Conservation (phyloP, 2,888 invertebrate genomes). For the Camponotus fellah region DNA sequence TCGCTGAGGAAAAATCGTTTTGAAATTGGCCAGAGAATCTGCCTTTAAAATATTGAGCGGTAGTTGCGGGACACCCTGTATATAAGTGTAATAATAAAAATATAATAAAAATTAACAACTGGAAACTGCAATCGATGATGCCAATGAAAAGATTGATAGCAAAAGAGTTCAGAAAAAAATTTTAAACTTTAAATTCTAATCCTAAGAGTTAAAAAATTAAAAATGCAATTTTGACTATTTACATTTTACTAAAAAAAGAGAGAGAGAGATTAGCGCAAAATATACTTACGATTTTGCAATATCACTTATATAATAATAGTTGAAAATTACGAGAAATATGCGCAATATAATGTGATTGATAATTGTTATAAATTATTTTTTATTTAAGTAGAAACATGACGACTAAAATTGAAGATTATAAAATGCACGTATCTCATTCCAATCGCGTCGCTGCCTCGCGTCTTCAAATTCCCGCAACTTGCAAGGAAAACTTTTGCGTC, state of each 20-base stretch:
- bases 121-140: not conserved
- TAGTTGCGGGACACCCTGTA: too few species aligned
- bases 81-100: too few species aligned
- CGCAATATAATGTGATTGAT: not conserved
- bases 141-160: not conserved
- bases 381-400: not conserved
- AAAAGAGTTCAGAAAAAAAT: not conserved
- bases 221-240: not conserved
- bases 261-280: not conserved
- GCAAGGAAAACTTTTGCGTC: slow-evolving; percentile 59
- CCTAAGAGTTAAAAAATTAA: not conserved
- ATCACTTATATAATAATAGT: slow-evolving; percentile 19
- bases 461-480: slow-evolving; percentile 63
- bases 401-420: not conserved
- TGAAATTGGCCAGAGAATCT: too few species aligned
- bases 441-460: not conserved
- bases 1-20: too few species aligned
- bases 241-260: not conserved
- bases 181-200: slow-evolving; percentile 20
- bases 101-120: not conserved
- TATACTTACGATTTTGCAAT: slow-evolving; percentile 22
- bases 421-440: not conserved
- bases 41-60: too few species aligned
- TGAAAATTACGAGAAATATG: slow-evolving; percentile 1
- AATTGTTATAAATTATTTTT: not conserved